Conservation (phyloP, 2,888 invertebrate genomes). For the Augiades crinisus region DNA sequence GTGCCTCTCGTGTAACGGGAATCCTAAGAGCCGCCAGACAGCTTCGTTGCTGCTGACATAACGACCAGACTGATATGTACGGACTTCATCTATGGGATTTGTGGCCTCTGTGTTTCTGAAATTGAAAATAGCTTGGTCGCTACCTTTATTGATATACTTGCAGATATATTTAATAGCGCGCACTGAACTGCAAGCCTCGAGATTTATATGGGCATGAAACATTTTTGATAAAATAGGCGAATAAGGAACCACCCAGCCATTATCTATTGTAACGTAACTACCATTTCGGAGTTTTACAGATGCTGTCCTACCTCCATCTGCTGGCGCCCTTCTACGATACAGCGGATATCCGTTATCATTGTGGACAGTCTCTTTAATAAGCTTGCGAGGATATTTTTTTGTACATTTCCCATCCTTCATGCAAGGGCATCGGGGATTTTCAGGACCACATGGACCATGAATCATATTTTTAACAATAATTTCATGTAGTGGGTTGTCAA, state of each 20-base stretch:
- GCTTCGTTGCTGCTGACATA: not conserved
- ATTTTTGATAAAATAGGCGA: not conserved
- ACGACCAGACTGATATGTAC: slow-evolving; percentile 25
- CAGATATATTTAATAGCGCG: slow-evolving; percentile 33
- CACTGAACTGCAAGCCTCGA: slow-evolving; percentile 32
- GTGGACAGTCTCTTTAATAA: slow-evolving; percentile 25
- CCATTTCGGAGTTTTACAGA: slow-evolving; percentile 30
- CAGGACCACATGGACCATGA: not conserved
- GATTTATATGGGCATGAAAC: slow-evolving; percentile 26
- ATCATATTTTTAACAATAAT: slow-evolving; percentile 24
- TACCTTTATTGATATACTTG: no score
- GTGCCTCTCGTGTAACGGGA: not conserved
- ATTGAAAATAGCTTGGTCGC: no score
- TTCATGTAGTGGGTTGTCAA: slow-evolving; percentile 28
- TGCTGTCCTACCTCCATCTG: slow-evolving; percentile 30
- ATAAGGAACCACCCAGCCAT: slow-evolving; percentile 36
- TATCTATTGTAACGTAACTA: slow-evolving; percentile 32
- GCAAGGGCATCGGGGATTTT: not conserved
- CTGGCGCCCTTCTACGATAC: slow-evolving; percentile 35
- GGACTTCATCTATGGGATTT: slow-evolving; percentile 31
- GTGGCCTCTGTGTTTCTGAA: slow-evolving; percentile 23
- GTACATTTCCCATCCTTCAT: slow-evolving; percentile 23
- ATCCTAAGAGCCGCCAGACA: not conserved
- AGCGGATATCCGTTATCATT: slow-evolving; percentile 31
- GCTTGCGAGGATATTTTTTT: slow-evolving; percentile 26